Conservation (phyloP, 2,797 vertebrate genomes). For the Myripristis murdjan region DNA sequence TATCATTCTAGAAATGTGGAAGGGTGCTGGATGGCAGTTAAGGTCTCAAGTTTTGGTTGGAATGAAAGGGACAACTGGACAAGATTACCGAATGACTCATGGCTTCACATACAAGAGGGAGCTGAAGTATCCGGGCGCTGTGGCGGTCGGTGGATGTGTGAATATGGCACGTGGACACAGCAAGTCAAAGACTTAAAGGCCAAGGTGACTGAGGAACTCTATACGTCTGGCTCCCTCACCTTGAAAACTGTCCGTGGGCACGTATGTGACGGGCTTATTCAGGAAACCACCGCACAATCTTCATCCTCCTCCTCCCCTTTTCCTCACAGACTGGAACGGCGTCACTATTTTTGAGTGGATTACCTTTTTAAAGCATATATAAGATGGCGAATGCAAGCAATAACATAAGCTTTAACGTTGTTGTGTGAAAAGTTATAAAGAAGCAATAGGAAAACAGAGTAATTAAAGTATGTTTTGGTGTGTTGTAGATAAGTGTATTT, state of each 20-base stretch:
- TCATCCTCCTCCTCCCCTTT: slow-evolving; percentile 18
- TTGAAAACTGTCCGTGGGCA: too few relatives aligned
- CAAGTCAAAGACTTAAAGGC: slow-evolving; percentile 26
- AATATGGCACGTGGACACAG: slow-evolving; percentile 34
- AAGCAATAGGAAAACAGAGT: slow-evolving; percentile 90
- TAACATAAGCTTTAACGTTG: slow-evolving; percentile 88
- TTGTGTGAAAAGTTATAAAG: slow-evolving; percentile 91
- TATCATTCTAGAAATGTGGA: slow-evolving; percentile 30
- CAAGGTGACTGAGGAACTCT: slow-evolving; percentile 26
- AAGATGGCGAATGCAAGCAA: slow-evolving; percentile 87
- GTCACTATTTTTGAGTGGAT: slow-evolving; percentile 81
- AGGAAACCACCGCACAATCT: slow-evolving; percentile 39
- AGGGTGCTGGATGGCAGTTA: slow-evolving; percentile 14
- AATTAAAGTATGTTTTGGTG: slow-evolving; percentile 94
- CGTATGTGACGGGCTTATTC: slow-evolving; percentile 14
- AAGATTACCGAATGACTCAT: slow-evolving; percentile 37
- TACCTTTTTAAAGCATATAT: slow-evolving; percentile 77
- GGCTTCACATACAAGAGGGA: slow-evolving; percentile 34
- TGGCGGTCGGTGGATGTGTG: slow-evolving; percentile 14
- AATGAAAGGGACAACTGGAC: slow-evolving; percentile 67
- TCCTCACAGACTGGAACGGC: slow-evolving; percentile 69
- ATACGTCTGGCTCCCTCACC: not conserved
- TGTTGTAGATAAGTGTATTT: slow-evolving; percentile 99
- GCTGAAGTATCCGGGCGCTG: slow-evolving; percentile 17
- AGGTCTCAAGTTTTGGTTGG: slow-evolving; percentile 31